A percentile compares a stretch with the other conserved stretches of the same genome.
phyloP scores from a whole-genome alignment of 2,888 invertebrate species.

The Drosophila ustulata region DNA sequence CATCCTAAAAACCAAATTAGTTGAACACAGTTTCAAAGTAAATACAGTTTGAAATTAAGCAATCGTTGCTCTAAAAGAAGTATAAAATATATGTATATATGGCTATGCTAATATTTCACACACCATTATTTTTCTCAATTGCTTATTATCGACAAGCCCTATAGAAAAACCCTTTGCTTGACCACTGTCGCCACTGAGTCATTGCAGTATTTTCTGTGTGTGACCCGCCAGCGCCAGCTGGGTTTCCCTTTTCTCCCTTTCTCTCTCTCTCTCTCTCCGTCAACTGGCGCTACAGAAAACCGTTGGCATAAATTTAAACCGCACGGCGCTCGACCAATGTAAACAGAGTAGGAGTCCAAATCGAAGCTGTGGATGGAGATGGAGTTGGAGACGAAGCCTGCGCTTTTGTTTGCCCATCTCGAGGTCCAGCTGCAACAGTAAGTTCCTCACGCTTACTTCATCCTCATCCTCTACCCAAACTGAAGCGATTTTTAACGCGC shows the following conservation, averaged over 20 bases:
- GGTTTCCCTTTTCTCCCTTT: slow-evolving; percentile 20
- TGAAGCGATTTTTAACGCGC: slow-evolving; percentile 76
- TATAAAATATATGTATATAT: no score
- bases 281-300: slow-evolving; percentile 69
- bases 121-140: not conserved
- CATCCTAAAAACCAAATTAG: no score
- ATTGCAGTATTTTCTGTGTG: slow-evolving; percentile 39
- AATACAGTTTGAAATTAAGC: no score
- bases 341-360: slow-evolving; percentile 44
- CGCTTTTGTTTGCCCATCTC: slow-evolving; percentile 14
- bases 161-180: slow-evolving; percentile 24
- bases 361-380: not conserved
- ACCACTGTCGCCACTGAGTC: slow-evolving; percentile 39
- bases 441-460: not conserved
- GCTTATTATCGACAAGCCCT: no score
- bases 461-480: slow-evolving; percentile 24
- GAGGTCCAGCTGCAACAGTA: slow-evolving; percentile 23
- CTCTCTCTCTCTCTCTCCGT: slow-evolving; percentile 40
- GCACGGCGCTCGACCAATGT: slow-evolving; percentile 60
- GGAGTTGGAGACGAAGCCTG: slow-evolving; percentile 2
- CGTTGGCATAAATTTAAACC: slow-evolving; percentile 69
- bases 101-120: not conserved
- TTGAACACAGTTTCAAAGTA: no score
- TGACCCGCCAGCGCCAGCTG: slow-evolving; percentile 48
- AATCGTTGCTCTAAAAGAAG: no score